Conservation (phyloP, 2,113 vertebrate species). For the Megaptera novaeangliae region DNA sequence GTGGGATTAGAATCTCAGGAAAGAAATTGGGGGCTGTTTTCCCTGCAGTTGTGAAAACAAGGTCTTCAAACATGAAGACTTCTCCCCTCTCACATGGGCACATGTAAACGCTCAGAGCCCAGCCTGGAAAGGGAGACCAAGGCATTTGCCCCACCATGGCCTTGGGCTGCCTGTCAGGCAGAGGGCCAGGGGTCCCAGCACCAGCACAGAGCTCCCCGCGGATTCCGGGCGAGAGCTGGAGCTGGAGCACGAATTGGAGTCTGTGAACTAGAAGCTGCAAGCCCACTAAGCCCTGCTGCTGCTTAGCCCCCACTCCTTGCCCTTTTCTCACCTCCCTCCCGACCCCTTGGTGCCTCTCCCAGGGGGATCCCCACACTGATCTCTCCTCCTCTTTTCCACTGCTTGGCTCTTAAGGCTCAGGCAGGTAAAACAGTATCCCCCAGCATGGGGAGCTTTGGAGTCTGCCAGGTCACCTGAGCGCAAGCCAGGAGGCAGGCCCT, state of each 20-base stretch:
- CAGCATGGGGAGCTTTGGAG: slow-evolving; percentile 51
- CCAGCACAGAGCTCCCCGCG: slow-evolving; percentile 44
- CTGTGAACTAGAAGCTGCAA: slow-evolving; percentile 43
- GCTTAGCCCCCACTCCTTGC: slow-evolving; percentile 18
- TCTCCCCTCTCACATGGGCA: slow-evolving; percentile 54
- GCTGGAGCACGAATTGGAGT: slow-evolving; percentile 28
- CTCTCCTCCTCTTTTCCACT: slow-evolving; percentile 36
- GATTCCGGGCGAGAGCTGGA: slow-evolving; percentile 8
- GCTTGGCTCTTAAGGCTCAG: slow-evolving; percentile 52
- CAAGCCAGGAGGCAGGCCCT: neutral
- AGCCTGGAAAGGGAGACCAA: slow-evolving; percentile 25
- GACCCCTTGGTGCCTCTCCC: slow-evolving; percentile 56
- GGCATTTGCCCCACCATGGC: slow-evolving; percentile 5
- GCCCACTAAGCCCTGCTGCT: slow-evolving; percentile 62
- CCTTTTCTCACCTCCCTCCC: slow-evolving; percentile 16
- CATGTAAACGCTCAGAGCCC: slow-evolving; percentile 61
- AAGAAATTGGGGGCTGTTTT: slow-evolving; percentile 66
- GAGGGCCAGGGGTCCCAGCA: neutral
- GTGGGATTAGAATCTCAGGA: slow-evolving; percentile 77
- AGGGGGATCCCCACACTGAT: slow-evolving; percentile 7
- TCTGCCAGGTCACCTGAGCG: slow-evolving; percentile 8
- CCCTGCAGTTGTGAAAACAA: slow-evolving; percentile 49
- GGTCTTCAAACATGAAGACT: slow-evolving; percentile 57
- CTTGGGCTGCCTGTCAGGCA: slow-evolving; percentile 27
- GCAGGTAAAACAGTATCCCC: slow-evolving; percentile 39